Conservation (phyloP, 2,888 invertebrate genomes). For the Heliconius hortense region DNA sequence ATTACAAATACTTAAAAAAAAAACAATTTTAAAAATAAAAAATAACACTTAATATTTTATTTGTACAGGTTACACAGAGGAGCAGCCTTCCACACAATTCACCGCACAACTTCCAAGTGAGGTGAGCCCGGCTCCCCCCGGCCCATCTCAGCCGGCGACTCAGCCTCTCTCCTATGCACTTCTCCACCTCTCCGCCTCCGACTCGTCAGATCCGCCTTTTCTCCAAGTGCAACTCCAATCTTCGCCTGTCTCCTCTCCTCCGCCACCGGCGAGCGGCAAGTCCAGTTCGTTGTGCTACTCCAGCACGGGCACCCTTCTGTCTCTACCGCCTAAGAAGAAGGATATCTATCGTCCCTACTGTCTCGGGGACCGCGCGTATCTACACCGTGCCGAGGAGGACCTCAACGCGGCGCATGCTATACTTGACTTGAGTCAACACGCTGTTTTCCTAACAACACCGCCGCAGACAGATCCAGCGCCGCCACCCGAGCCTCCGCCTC, state of each 20-base stretch:
- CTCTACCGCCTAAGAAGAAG: slow-evolving; percentile 94
- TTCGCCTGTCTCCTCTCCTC: slow-evolving; percentile 77
- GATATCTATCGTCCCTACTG: slow-evolving; percentile 95
- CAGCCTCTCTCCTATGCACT: slow-evolving; percentile 77
- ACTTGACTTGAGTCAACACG: slow-evolving; percentile 93
- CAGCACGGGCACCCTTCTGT: slow-evolving; percentile 91
- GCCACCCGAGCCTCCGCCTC: slow-evolving; percentile 51
- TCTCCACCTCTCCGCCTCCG: slow-evolving; percentile 74
- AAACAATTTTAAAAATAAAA: neutral
- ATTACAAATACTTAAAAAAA: neutral
- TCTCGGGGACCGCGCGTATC: slow-evolving; percentile 84
- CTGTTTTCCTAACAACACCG: slow-evolving; percentile 86
- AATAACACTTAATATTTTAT: slow-evolving; percentile 44
- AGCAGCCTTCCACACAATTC: slow-evolving; percentile 89
- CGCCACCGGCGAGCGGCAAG: slow-evolving; percentile 84
- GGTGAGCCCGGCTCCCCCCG: slow-evolving; percentile 84
- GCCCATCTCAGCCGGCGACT: slow-evolving; percentile 65
- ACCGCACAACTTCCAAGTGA: slow-evolving; percentile 88
- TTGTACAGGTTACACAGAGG: slow-evolving; percentile 88
- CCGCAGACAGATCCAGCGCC: slow-evolving; percentile 61
- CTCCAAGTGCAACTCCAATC: slow-evolving; percentile 76
- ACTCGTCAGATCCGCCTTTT: slow-evolving; percentile 67
- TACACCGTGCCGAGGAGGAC: slow-evolving; percentile 88
- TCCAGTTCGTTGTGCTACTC: slow-evolving; percentile 92
- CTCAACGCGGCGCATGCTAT: slow-evolving; percentile 94